These are phyloP conservation scores for Triplophysa tibetana DNA, from an alignment of 2,113 vertebrate species.

Conservation along the genomic window DNA sequence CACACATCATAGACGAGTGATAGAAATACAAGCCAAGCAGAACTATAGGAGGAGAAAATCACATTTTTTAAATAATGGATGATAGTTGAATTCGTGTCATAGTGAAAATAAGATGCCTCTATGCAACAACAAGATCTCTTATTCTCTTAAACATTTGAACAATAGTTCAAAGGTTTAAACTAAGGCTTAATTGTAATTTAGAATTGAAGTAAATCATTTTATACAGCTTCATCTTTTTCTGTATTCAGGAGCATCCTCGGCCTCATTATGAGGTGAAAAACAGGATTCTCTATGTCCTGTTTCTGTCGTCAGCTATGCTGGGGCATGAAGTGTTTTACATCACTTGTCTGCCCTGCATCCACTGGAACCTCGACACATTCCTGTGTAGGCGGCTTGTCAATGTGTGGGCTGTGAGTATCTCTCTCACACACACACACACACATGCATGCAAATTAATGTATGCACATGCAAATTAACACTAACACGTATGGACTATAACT, in stretches of 20 bases:
- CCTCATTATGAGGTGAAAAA: constrained; percentile 84
- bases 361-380: constrained; percentile 91
- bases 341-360: constrained; percentile 86
- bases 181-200: neutral
- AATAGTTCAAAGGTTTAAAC: neutral
- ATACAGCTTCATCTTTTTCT: neutral
- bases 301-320: constrained; percentile 84
- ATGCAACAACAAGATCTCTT: too few species aligned
- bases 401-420: constrained; percentile 85
- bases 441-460: too few species aligned
- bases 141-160: too few species aligned
- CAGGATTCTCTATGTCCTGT: constrained; percentile 85
- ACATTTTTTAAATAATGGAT: neutral
- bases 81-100: neutral
- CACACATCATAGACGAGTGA: too few species aligned
- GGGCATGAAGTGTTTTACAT: constrained; percentile 95
- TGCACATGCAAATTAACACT: too few species aligned
- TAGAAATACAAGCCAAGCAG: too few species aligned
- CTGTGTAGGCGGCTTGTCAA: constrained; percentile 87
- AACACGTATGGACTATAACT: too few species aligned
- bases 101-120: neutral
- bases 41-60: too few species aligned
- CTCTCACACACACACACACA: neutral
- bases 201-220: neutral
- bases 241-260: neutral